These are phyloP conservation scores for Ambastaia sidthimunki DNA, from an alignment of 2,797 vertebrate genomes.

Conservation along the genomic window DNA sequence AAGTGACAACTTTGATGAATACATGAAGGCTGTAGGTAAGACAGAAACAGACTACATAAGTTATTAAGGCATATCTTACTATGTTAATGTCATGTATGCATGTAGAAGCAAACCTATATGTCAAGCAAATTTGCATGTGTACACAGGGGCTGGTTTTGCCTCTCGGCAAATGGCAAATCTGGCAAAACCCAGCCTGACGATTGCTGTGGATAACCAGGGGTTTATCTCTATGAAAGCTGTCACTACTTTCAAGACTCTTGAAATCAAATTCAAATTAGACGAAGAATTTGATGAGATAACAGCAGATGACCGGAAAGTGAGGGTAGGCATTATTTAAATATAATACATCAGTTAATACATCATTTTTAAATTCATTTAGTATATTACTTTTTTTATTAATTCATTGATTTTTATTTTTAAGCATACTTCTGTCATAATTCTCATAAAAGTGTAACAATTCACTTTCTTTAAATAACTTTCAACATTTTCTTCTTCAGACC, in stretches of 20 bases:
- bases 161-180: constrained; percentile 74
- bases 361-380: background rate
- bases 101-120: background rate
- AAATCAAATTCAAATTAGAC: constrained; percentile 76
- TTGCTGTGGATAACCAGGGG: constrained; percentile 67
- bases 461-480: background rate
- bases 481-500: constrained; percentile 77
- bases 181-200: constrained; percentile 71
- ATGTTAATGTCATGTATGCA: background rate
- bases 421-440: background rate
- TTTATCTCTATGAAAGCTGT: constrained; percentile 71
- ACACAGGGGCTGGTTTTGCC: constrained; percentile 75
- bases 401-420: background rate
- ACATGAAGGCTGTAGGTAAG: constrained; percentile 91
- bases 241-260: constrained; percentile 74
- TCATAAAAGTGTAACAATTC: no score
- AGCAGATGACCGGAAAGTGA: constrained; percentile 76
- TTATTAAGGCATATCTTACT: background rate
- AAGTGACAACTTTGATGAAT: constrained; percentile 91
- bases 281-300: constrained; percentile 82
- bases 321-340: constrained; percentile 67
- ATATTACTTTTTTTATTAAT: background rate
- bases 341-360: background rate
- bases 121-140: background rate
- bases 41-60: background rate